Base-by-base conservation (phyloP, 2,888 invertebrate species). In the Beris chalybata region DNA sequence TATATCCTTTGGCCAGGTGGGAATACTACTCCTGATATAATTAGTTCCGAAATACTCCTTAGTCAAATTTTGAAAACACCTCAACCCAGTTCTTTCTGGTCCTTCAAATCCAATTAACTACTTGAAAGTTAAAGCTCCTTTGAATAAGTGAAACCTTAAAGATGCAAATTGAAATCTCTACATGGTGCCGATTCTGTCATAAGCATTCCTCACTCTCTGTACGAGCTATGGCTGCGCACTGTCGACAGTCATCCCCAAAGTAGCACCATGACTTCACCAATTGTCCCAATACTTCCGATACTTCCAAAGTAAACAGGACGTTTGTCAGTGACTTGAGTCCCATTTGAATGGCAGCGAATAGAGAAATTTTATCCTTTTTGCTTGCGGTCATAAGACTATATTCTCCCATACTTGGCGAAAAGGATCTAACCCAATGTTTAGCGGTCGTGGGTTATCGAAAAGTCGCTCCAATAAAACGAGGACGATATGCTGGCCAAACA, bases 401-500 rank as follows among this genome's bases (percentile, higher is more conserved):
- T 61, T 1, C 4, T 9, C n/a, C 13, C 22, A 32, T 7, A 1
- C 38, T 38, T 4, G 38, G 3, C 9, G 38, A 38, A 38, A 38
- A 38, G 38, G 38, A 38, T 38, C 38, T 9, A 38, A 47, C 56
- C 44, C 44, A 9, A 6, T 52, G 15, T 44, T 9, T 7, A 58
- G 47, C 47, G 7, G 47, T 7, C n/a, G 5, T 13, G 43, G 43
- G 43, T 30, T 38, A 38, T 38, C 38, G 22, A n/a, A 12, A 31
- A n/a, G 22, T 4, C 12, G 38, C 4, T 13, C 48, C n/a, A 12
- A 32, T 3, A 5, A 7, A 32, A 45, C 11, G 47, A 30, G 32
- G 12, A 56, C 45, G 43, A 44, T n/a, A 13, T 50, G n/a, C n/a
- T 30, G 65, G 67, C 65, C 70, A 70, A 38, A 22, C 73, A 78